phyloP scores from a whole-genome alignment of 2,797 vertebrate species.

The Mormyrops boulengeri region DNA sequence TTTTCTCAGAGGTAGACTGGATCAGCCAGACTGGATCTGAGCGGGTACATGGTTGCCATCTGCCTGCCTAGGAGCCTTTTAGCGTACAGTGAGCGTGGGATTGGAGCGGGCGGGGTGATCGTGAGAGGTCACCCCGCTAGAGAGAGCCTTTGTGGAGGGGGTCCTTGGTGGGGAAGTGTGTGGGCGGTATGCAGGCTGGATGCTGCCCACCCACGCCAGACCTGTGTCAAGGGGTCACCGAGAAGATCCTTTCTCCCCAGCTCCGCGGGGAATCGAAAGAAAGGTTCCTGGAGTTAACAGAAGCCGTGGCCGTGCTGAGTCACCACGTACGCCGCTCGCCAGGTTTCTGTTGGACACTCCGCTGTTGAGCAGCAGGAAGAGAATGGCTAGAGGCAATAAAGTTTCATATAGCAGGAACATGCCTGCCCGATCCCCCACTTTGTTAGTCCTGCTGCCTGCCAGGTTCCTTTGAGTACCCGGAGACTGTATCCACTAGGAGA shows the following conservation, averaged over 20 bases:
- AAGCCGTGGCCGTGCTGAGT: neutral
- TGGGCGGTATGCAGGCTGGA: neutral
- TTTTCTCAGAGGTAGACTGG: neutral
- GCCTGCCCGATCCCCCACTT: neutral
- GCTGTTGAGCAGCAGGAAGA: neutral
- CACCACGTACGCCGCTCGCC: neutral
- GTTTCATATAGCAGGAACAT: neutral
- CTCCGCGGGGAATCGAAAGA: neutral
- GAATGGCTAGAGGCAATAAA: neutral
- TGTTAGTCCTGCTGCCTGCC: neutral
- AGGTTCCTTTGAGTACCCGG: neutral
- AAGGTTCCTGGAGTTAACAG: neutral
- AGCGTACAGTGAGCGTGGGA: neutral
- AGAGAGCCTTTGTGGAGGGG: neutral
- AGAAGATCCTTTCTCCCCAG: neutral
- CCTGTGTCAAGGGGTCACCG: neutral
- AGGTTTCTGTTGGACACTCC: neutral
- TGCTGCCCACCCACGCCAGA: neutral
- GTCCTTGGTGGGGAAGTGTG: neutral
- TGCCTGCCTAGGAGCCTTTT: neutral
- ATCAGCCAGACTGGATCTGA: neutral
- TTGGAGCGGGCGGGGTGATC: neutral
- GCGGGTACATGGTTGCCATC: neutral
- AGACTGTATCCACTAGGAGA: neutral
- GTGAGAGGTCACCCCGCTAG: neutral